A percentile compares a stretch with the other conserved stretches of the same genome.
These are phyloP conservation scores for Psammodynastes pulverulentus DNA, from an alignment of 2,113 vertebrate species.

Conservation along the genomic window DNA sequence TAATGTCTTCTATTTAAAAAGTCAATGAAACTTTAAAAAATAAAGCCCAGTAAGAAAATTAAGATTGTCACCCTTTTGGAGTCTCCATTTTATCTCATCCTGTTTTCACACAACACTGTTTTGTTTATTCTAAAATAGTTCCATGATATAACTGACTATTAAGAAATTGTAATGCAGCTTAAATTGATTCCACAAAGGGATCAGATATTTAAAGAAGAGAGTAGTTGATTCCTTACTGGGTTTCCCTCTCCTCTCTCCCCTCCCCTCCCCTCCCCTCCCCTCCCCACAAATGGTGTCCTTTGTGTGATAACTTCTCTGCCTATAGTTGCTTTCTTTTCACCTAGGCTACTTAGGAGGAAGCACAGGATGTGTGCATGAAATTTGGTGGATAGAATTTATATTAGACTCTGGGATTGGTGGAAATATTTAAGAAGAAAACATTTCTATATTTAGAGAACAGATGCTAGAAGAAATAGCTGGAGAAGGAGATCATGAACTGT, in stretches of 20 bases:
- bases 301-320: background rate
- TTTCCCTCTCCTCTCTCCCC: background rate
- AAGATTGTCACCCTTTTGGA: background rate
- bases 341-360: background rate
- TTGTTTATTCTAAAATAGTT: background rate
- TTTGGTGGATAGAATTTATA: background rate
- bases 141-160: background rate
- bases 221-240: background rate
- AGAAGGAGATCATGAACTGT: background rate
- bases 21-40: background rate
- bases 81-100: rapidly evolving
- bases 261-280: background rate
- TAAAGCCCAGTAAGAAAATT: background rate
- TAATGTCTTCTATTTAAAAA: background rate
- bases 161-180: background rate
- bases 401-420: background rate
- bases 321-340: background rate
- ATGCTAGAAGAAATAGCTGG: background rate
- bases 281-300: background rate
- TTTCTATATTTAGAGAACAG: background rate
- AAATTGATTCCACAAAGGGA: background rate
- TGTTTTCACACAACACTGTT: background rate
- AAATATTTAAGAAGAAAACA: background rate
- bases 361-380: background rate
- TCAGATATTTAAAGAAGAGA: background rate